Evolutionary conservation across 1,140 invertebrate species (phyloP).

Genomic region (Brachionus asplanchnoidis): DNA sequence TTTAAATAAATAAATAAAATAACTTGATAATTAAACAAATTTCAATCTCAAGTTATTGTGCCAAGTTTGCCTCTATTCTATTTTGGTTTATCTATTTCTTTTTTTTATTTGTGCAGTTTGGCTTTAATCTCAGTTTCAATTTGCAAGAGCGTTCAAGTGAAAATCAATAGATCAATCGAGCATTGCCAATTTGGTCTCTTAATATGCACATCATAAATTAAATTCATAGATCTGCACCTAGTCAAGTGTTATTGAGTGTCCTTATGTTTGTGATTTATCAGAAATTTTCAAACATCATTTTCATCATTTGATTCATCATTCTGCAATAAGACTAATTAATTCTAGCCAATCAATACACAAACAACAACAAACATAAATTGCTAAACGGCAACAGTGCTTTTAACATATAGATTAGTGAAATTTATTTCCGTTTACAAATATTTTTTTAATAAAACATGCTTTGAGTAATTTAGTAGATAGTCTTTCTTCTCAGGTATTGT

Average conservation of each 20-base stretch:
- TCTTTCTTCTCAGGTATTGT: neutral
- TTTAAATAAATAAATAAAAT: conserved; percentile 39
- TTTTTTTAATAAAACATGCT: neutral
- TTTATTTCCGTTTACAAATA: neutral
- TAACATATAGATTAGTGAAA: neutral
- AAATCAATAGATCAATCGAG: conserved; percentile 36
- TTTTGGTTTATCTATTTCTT: neutral
- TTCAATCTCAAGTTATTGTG: neutral
- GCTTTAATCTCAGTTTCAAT: neutral
- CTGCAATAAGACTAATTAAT: neutral
- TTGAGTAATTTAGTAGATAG: neutral
- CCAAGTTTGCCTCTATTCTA: neutral
- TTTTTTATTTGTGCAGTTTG: neutral
- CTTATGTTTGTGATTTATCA: neutral
- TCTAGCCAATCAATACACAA: neutral
- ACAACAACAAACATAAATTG: neutral
- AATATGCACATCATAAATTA: conserved; percentile 11
- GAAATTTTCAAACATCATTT: neutral
- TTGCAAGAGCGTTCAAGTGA: neutral
- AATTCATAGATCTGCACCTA: neutral
- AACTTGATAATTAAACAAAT: conserved; percentile 36
- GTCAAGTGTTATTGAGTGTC: conserved; percentile 23
- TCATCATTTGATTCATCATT: neutral
- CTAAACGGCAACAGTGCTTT: neutral
- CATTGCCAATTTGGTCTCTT: neutral